Evolutionary conservation across 2,113 vertebrate genomes (phyloP).

Genomic region (Paracanthobrama guichenoti): DNA sequence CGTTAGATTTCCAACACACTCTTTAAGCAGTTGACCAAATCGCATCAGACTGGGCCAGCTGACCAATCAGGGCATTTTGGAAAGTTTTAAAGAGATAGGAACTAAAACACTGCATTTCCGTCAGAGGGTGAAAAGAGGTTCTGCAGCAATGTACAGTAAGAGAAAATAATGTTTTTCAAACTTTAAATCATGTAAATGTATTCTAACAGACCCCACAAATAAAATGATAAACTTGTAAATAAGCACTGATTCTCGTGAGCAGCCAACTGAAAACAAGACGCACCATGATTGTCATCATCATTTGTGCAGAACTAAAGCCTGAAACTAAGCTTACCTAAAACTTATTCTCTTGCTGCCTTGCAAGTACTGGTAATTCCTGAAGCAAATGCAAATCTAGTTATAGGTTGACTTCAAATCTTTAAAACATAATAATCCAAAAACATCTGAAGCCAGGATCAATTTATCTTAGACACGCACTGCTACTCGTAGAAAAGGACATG

Average conservation of each 20-base stretch:
- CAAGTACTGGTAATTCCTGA: not conserved
- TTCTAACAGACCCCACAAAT: not conserved
- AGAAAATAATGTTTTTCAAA: not conserved
- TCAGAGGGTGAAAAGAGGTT: not conserved
- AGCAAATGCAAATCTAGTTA: not conserved
- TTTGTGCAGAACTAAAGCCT: constrained; percentile 10
- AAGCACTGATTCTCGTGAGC: not conserved
- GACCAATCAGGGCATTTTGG: not conserved
- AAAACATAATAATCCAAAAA: constrained; percentile 33
- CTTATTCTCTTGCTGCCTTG: not conserved
- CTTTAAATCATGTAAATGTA: not conserved
- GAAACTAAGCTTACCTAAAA: constrained; percentile 5
- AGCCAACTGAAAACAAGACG: not conserved
- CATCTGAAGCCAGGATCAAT: not conserved
- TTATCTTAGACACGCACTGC: constrained; percentile 36
- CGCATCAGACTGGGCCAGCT: not conserved
- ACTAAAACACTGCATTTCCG: not conserved
- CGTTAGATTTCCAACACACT: not conserved
- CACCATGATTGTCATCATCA: not conserved
- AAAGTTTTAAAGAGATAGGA: not conserved
- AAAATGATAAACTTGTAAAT: not conserved
- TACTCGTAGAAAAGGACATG: constrained; percentile 44
- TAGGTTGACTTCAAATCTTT: not conserved
- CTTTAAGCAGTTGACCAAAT: not conserved
- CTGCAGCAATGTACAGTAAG: no score